A percentile compares a stretch with the other conserved stretches of the same genome.
These are phyloP conservation scores for Folsomia manolachei DNA, from an alignment of 2,888 invertebrate species.

Conservation along the genomic window DNA sequence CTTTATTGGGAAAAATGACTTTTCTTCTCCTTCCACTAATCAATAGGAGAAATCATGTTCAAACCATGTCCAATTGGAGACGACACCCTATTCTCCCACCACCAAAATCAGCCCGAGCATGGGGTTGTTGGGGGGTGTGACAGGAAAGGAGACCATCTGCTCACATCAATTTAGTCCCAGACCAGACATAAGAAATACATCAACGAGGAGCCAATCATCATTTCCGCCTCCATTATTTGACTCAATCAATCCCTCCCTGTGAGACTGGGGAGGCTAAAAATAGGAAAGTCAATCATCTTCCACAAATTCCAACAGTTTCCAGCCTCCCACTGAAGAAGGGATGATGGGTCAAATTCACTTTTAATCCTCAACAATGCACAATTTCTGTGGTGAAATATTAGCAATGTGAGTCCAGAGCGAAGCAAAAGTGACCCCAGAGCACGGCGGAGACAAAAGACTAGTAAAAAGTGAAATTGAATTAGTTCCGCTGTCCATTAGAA, in stretches of 20 bases:
- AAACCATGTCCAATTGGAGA: background rate
- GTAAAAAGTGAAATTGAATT: conserved; percentile 45
- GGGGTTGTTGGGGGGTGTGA: too few relatives aligned
- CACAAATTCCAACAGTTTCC: too few relatives aligned
- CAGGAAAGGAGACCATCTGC: background rate
- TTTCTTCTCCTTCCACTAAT: background rate
- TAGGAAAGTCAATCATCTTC: background rate
- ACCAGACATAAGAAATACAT: conserved; percentile 16
- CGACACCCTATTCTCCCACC: background rate
- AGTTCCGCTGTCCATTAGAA: conserved; percentile 42
- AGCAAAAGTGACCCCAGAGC: too few relatives aligned
- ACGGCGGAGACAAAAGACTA: background rate
- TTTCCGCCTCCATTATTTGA: background rate
- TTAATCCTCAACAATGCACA: too few relatives aligned
- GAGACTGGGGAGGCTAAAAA: too few relatives aligned
- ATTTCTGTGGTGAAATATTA: too few relatives aligned
- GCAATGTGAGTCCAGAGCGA: too few relatives aligned
- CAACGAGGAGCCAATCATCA: background rate
- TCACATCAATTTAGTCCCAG: conserved; percentile 2
- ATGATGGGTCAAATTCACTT: too few relatives aligned
- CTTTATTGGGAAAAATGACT: conserved; percentile 11
- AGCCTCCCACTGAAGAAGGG: background rate
- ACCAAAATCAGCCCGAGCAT: too few relatives aligned
- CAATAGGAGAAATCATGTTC: background rate
- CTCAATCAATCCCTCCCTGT: too few relatives aligned